Evolutionary conservation across 2,797 vertebrate genomes (phyloP).

Genomic region (Paramormyrops hopkinsi): DNA sequence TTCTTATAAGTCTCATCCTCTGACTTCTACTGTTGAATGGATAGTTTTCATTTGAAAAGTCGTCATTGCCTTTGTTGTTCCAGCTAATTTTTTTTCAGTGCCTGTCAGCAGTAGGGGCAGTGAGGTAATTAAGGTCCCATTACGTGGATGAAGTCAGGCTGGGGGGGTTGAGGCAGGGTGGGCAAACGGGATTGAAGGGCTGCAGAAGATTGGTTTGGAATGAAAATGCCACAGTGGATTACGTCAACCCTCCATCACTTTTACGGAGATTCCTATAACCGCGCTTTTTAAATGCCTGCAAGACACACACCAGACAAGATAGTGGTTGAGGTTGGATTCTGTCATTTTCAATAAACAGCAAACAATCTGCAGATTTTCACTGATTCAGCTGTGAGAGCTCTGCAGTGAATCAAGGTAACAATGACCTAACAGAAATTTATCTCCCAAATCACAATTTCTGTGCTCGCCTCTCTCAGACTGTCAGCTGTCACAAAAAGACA

Average conservation of each 20-base stretch:
- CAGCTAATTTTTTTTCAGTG: slow-evolving; percentile 5
- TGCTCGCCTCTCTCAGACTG: background rate
- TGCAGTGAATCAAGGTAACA: background rate
- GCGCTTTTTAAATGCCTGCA: background rate
- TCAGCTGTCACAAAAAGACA: background rate
- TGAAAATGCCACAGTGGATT: slow-evolving; percentile 4
- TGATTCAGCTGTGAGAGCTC: background rate
- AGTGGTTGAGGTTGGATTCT: background rate
- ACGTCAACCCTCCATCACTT: background rate
- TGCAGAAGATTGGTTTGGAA: background rate
- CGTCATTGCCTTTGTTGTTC: background rate
- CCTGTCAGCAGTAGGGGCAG: background rate
- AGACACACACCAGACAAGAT: background rate
- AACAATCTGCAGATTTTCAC: background rate
- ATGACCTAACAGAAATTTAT: slow-evolving; percentile 2
- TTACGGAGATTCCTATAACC: background rate
- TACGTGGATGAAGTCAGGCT: background rate
- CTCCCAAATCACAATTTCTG: background rate
- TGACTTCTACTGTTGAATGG: background rate
- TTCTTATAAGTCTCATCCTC: background rate
- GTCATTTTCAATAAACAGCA: background rate
- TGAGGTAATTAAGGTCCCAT: slow-evolving; percentile 15
- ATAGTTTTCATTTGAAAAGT: background rate
- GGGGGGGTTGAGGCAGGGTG: background rate
- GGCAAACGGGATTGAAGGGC: background rate